Conservation (phyloP, 2,888 invertebrate genomes). For the Diaperis boleti region DNA sequence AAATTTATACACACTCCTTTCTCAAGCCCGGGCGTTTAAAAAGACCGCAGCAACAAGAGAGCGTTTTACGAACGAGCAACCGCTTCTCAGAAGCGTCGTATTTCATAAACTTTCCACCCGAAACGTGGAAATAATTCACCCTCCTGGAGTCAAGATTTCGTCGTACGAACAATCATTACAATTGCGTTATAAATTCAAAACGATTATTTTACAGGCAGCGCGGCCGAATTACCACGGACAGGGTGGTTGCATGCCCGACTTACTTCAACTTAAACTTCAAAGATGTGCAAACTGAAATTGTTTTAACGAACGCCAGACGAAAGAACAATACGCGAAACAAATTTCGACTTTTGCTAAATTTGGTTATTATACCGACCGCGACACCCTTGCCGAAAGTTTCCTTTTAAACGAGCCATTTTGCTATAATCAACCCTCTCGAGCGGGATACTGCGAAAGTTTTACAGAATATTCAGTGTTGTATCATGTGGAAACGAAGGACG, state of each 20-base stretch:
- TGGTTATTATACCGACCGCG: conserved; percentile 13
- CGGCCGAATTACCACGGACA: not conserved
- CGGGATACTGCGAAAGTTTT: no score
- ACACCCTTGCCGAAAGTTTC: conserved; percentile 5
- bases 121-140: conserved; percentile 1
- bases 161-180: conserved; percentile 3
- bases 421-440: conserved; percentile 24
- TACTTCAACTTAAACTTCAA: conserved; percentile 19
- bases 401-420: conserved; percentile 24
- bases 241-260: not conserved
- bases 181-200: conserved; percentile 1
- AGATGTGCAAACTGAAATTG: conserved; percentile 16
- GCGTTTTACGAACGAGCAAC: not conserved
- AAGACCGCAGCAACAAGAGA: not conserved
- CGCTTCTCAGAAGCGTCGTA: not conserved
- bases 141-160: not conserved
- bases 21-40: not conserved
- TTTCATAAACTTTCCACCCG: not conserved
- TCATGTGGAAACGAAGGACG: no score
- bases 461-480: no score
- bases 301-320: conserved; percentile 15
- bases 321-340: conserved; percentile 20
- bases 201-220: not conserved
- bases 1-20: not conserved
- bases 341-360: conserved; percentile 20